Evolutionary conservation across 2,797 vertebrate genomes (phyloP).

Genomic region (Trichosurus vulpecula): DNA sequence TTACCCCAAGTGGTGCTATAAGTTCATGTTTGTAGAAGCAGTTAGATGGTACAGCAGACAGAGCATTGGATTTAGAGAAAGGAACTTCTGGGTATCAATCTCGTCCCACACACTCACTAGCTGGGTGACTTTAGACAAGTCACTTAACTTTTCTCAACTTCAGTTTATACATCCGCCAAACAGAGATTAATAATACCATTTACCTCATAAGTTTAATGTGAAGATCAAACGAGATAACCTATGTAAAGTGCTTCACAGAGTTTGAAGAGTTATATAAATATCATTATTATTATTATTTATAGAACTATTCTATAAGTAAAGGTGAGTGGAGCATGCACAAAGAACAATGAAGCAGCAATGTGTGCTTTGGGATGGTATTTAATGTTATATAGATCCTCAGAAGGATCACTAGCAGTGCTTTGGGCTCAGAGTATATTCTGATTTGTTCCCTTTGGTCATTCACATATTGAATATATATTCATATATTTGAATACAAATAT

Average conservation of each 20-base stretch:
- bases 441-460: background rate
- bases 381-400: background rate
- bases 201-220: background rate
- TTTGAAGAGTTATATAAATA: no score
- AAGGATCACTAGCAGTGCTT: background rate
- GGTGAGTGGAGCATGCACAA: background rate
- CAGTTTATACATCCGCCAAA: background rate
- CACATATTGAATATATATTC: no score
- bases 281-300: no score
- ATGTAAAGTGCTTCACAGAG: no score
- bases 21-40: background rate
- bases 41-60: background rate
- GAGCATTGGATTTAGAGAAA: background rate
- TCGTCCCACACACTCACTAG: background rate
- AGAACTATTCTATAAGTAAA: background rate
- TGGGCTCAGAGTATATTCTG: background rate
- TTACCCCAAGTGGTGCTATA: background rate
- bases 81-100: background rate
- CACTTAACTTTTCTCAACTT: background rate
- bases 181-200: background rate
- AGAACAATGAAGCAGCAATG: background rate
- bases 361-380: no score
- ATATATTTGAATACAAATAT: background rate
- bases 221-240: no score
- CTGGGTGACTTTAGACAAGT: background rate